These are phyloP conservation scores for Gobio occitaniae DNA, from an alignment of 2,797 vertebrate species.

Conservation along the genomic window DNA sequence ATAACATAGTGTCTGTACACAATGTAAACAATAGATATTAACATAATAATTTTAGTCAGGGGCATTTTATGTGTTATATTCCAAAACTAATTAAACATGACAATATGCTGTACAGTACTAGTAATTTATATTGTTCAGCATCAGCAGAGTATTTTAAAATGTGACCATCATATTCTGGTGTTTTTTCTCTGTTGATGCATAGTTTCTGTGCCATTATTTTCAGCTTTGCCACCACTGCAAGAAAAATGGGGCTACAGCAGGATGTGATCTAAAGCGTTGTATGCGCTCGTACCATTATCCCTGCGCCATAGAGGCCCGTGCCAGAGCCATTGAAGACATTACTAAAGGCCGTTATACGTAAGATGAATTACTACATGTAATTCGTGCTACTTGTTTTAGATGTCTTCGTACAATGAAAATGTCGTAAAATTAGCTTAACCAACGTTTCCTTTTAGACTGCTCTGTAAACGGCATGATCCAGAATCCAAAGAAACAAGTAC, in stretches of 20 bases:
- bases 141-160: not conserved
- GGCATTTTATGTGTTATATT: not conserved
- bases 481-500: slow-evolving; percentile 32
- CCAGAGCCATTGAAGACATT: slow-evolving; percentile 35
- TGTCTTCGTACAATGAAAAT: not conserved
- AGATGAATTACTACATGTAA: too few relatives aligned
- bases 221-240: slow-evolving; percentile 70
- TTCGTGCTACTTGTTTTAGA: too few relatives aligned
- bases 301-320: slow-evolving; percentile 66
- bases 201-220: not conserved
- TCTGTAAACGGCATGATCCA: slow-evolving; percentile 60
- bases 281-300: slow-evolving; percentile 77
- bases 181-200: not conserved
- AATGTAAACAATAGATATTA: not conserved
- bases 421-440: not conserved
- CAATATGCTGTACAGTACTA: not conserved
- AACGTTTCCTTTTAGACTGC: slow-evolving; percentile 64
- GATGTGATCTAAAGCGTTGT: slow-evolving; percentile 74
- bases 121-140: not conserved
- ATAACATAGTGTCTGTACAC: not conserved
- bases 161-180: not conserved
- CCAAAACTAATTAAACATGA: not conserved
- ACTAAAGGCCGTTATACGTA: slow-evolving; percentile 58
- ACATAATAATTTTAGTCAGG: not conserved
- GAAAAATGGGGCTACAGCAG: slow-evolving; percentile 73